Conservation (phyloP, 2,888 invertebrate genomes). For the Drosophila mimica region DNA sequence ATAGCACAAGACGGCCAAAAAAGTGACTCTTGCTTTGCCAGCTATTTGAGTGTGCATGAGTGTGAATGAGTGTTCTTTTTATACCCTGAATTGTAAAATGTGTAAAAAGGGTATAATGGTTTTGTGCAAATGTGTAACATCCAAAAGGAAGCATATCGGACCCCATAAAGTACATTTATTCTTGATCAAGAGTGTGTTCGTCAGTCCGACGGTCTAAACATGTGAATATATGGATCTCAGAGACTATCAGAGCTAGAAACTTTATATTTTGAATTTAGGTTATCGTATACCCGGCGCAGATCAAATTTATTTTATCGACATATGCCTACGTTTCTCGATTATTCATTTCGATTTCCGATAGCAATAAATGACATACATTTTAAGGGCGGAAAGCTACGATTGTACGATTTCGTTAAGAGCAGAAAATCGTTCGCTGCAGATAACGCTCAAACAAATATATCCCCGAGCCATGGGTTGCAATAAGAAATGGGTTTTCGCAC, state of each 20-base stretch:
- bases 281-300: background rate
- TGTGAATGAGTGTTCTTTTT: slow-evolving; percentile 1
- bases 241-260: too few species aligned
- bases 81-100: background rate
- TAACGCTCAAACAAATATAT: too few species aligned
- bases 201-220: too few species aligned
- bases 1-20: slow-evolving; percentile 15
- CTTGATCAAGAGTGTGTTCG: background rate
- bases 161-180: background rate
- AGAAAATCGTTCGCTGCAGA: too few species aligned
- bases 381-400: too few species aligned
- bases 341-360: too few species aligned
- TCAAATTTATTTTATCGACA: background rate
- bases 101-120: background rate
- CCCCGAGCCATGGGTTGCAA: too few species aligned
- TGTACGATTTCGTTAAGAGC: too few species aligned
- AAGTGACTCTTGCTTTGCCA: slow-evolving; percentile 2
- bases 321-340: background rate
- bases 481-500: too few species aligned
- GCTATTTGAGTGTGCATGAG: background rate
- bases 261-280: background rate
- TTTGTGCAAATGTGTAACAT: background rate
- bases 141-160: background rate
- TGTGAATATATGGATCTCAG: too few species aligned
- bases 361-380: too few species aligned